These are phyloP conservation scores for Synergus itoensis DNA, from an alignment of 2,888 invertebrate genomes.

Conservation along the genomic window DNA sequence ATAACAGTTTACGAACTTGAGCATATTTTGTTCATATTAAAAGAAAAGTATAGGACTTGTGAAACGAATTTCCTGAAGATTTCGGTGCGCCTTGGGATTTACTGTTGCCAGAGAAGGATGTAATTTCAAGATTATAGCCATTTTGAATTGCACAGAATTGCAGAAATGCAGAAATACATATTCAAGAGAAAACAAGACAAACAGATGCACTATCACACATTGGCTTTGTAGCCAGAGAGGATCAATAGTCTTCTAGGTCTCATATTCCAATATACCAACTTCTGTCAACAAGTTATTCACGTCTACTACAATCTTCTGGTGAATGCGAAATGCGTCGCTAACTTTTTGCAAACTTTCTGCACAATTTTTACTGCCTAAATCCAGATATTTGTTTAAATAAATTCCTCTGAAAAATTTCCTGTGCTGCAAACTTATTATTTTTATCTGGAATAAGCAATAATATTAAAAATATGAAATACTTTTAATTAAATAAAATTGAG, in stretches of 20 bases:
- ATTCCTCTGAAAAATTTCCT: neutral
- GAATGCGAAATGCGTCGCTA: neutral
- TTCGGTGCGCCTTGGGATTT: neutral
- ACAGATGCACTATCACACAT: neutral
- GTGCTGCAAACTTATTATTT: neutral
- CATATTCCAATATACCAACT: constrained; percentile 29
- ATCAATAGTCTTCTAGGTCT: constrained; percentile 58
- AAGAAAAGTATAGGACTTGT: too few species aligned
- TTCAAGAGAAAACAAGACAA: constrained; percentile 20
- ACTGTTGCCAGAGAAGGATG: neutral
- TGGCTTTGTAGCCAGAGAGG: constrained; percentile 52
- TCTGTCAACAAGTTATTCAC: constrained; percentile 38
- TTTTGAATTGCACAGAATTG: neutral
- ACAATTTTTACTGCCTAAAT: neutral
- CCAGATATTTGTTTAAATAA: neutral
- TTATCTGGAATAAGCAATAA: neutral
- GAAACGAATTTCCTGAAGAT: constrained; percentile 27
- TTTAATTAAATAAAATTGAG: neutral
- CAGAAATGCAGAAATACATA: constrained; percentile 21
- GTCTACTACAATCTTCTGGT: constrained; percentile 6
- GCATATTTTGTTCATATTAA: too few species aligned
- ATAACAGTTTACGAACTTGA: neutral
- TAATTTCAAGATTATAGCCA: constrained; percentile 26
- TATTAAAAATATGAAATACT: neutral
- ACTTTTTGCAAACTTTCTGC: neutral